Percentiles rank a stretch among this genome's conserved stretches.
Conservation (phyloP, 2,888 invertebrate species). For the Trissolcus brochymenae region DNA sequence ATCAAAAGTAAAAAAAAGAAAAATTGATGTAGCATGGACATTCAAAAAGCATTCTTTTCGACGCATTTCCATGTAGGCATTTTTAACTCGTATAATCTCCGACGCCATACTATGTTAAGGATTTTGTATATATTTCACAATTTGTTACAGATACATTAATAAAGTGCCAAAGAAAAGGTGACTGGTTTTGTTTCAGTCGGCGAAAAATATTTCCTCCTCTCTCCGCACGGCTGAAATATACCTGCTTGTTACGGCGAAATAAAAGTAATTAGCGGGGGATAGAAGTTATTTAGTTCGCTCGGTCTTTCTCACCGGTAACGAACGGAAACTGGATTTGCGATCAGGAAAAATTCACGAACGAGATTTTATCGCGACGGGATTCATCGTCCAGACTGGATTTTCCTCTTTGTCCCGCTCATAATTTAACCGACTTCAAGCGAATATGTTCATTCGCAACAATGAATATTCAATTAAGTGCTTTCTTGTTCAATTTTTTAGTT, state of each 20-base stretch:
- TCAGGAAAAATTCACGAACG: slow-evolving; percentile 57
- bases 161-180: slow-evolving; percentile 78
- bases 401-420: slow-evolving; percentile 63
- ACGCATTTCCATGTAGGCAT: slow-evolving; percentile 62
- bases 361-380: slow-evolving; percentile 55
- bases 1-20: background rate
- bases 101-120: slow-evolving; percentile 71
- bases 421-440: slow-evolving; percentile 37
- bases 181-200: background rate
- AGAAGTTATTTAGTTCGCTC: slow-evolving; percentile 25
- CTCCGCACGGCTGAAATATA: too few relatives aligned
- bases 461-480: slow-evolving; percentile 50
- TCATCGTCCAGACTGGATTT: slow-evolving; percentile 63
- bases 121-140: slow-evolving; percentile 68
- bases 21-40: background rate
- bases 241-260: slow-evolving; percentile 9
- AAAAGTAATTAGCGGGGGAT: slow-evolving; percentile 77
- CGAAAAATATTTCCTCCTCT: background rate
- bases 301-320: slow-evolving; percentile 49
- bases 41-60: slow-evolving; percentile 16
- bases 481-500: slow-evolving; percentile 12
- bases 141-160: slow-evolving; percentile 70
- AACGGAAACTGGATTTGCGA: slow-evolving; percentile 61
- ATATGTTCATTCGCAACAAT: slow-evolving; percentile 34
- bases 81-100: slow-evolving; percentile 56